These are phyloP conservation scores for Allolobophora icterica DNA, from an alignment of 2,888 invertebrate genomes.

Conservation along the genomic window DNA sequence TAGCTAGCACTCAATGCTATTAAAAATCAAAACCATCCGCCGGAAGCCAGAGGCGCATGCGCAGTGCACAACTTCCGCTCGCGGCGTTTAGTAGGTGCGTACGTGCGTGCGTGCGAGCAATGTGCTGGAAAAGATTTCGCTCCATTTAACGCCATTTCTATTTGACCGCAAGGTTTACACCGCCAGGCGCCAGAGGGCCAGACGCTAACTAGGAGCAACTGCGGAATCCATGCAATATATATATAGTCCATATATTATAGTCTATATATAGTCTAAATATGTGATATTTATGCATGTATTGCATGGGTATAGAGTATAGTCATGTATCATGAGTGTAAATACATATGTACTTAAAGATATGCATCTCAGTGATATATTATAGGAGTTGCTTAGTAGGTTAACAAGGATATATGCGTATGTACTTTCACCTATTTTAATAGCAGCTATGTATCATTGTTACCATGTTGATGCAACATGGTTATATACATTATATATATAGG, in stretches of 20 bases:
- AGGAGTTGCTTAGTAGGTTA: too few species aligned
- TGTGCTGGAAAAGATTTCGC: background rate
- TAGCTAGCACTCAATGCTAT: background rate
- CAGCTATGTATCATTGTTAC: too few species aligned
- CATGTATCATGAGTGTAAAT: background rate
- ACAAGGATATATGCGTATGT: too few species aligned
- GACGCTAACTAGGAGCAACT: background rate
- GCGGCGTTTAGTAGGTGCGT: background rate
- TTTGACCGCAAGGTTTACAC: background rate
- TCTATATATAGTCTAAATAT: background rate
- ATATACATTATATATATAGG: too few species aligned
- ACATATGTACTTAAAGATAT: background rate
- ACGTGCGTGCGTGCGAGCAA: background rate
- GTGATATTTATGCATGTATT: background rate
- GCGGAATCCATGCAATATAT: background rate
- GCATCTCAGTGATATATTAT: too few species aligned
- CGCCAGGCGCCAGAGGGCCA: background rate
- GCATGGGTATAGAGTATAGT: background rate
- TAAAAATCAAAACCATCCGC: background rate
- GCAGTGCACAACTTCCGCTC: background rate
- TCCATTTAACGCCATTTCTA: background rate
- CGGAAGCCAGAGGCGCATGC: conserved; percentile 10
- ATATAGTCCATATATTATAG: background rate
- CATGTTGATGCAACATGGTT: too few species aligned
- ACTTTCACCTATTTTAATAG: too few species aligned